Conservation (phyloP, 2,113 vertebrate species). For the Scomber japonicus region DNA sequence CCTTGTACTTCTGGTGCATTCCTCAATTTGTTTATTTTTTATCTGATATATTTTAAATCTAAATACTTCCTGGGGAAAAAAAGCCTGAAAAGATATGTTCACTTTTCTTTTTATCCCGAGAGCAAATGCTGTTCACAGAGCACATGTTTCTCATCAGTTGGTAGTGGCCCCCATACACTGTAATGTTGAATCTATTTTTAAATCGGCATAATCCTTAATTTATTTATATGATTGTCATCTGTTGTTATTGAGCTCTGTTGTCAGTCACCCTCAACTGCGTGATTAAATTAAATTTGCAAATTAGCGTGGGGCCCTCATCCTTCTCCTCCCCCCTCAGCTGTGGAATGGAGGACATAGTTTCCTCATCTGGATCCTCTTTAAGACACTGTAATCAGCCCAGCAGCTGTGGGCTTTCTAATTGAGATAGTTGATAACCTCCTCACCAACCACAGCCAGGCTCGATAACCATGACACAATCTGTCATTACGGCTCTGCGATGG, state of each 20-base stretch:
- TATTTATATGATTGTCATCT: slow-evolving; percentile 69
- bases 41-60: slow-evolving; percentile 1
- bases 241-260: slow-evolving; percentile 65
- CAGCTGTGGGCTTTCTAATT: slow-evolving; percentile 76
- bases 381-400: slow-evolving; percentile 72
- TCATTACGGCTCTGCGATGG: slow-evolving; percentile 67
- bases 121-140: slow-evolving; percentile 7
- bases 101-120: not conserved
- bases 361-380: slow-evolving; percentile 80
- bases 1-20: slow-evolving; percentile 5
- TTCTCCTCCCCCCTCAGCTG: slow-evolving; percentile 37
- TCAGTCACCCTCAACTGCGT: slow-evolving; percentile 63
- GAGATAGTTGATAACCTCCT: slow-evolving; percentile 80
- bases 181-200: slow-evolving; percentile 56
- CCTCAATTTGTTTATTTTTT: not conserved
- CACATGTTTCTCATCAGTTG: slow-evolving; percentile 56
- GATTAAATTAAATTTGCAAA: slow-evolving; percentile 73
- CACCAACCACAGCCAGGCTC: slow-evolving; percentile 69
- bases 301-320: slow-evolving; percentile 52
- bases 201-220: slow-evolving; percentile 55
- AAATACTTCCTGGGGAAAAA: not conserved
- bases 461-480: slow-evolving; percentile 75
- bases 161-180: slow-evolving; percentile 19
- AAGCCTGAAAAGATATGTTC: not conserved
- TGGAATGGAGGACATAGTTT: slow-evolving; percentile 61